Base-by-base conservation (phyloP, 2,113 vertebrate species). In the Bucco capensis region DNA sequence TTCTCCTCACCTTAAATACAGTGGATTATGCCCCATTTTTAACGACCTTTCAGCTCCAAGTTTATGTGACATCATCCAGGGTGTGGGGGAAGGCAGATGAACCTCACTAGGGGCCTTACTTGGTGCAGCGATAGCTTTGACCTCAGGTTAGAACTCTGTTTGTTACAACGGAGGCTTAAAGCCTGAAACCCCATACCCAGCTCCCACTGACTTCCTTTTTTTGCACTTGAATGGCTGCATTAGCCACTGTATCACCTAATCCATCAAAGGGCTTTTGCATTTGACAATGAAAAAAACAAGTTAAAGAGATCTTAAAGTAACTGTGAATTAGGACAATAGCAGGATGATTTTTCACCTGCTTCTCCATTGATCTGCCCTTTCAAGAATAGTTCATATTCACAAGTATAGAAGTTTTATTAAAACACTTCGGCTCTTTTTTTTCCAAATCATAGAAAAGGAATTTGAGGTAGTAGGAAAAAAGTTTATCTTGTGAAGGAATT, bases 151-250 rank as follows among this genome's bases (percentile, higher is more conserved):
- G 69, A 75, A 83, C 6, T 17, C 42, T 14, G 47, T 74, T 76
- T 81, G 57, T 65, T 61, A 65, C 42, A 61, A 65, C 2, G 3
- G 0, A 5, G 37, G 21, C 1, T 62, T 25, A 54, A 91, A 46
- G 46, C 10, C 47, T 44, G 56, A 72, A 71, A 67, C 24, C 66
- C 37, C 1, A 2, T 51, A 30, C 42, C 23, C 25, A 6, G 51
- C 66, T 93, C 46, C 69, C 65, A 24, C 3, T 8, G 69, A 54
- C 2, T 0, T 44, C 46, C 31, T 53, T 49, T 38, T 51, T 89
- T 90, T 92, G 84, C 92, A 93, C 95, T 92, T 95, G 86, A 93
- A 95, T 94, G 74, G n/a, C 73, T 58, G 51, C 35, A 33, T 69
- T 37, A 86, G 72, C 50, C 9, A 8, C 44, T 40, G 1, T 46